A percentile compares a stretch with the other conserved stretches of the same genome.
Conservation (phyloP, 1,140 invertebrate species). For the Anadara kagoshimensis region DNA sequence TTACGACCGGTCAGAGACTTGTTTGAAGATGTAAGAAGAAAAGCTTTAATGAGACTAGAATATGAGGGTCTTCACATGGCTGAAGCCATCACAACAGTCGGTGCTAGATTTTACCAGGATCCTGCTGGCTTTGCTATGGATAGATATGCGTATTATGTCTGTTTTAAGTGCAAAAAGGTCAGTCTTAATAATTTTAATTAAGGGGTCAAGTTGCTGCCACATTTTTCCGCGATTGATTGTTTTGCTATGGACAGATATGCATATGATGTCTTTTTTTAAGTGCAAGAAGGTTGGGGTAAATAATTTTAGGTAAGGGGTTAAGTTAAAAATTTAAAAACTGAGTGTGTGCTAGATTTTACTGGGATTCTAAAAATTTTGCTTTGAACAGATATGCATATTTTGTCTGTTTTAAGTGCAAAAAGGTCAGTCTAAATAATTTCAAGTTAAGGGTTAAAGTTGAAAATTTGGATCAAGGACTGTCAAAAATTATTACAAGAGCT, state of each 20-base stretch:
- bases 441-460: neutral
- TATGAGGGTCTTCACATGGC: constrained; percentile 93
- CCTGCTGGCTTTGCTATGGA: constrained; percentile 75
- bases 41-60: constrained; percentile 96
- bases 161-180: constrained; percentile 96
- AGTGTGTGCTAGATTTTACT: too few relatives aligned
- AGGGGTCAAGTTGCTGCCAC: neutral
- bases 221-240: too few relatives aligned
- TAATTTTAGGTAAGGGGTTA: too few relatives aligned
- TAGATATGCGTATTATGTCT: constrained; percentile 68
- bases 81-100: constrained; percentile 82
- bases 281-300: constrained; percentile 92
- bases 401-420: constrained; percentile 97
- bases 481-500: too few relatives aligned
- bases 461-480: too few relatives aligned
- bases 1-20: constrained; percentile 87
- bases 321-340: too few relatives aligned
- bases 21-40: constrained; percentile 92
- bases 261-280: constrained; percentile 98
- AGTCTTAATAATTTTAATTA: neutral
- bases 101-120: constrained; percentile 84
- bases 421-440: constrained; percentile 76
- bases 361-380: constrained; percentile 88
- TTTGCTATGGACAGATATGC: constrained; percentile 98
- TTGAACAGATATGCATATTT: constrained; percentile 99